Evolutionary conservation across 1,140 invertebrate species (phyloP), one percentile per base, ranked within the genome.

Genomic region (Brachionus angularis): DNA sequence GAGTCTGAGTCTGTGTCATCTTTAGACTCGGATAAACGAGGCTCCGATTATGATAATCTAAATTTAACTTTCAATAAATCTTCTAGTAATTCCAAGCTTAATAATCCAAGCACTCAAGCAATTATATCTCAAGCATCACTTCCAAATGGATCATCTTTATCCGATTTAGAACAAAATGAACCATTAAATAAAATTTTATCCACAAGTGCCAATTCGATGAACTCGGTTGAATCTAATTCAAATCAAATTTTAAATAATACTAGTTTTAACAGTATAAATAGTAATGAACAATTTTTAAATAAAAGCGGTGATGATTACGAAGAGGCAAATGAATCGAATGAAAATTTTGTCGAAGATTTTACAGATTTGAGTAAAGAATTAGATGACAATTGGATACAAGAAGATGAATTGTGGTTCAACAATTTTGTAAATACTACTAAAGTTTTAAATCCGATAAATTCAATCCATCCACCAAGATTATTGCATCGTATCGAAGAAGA

Each of bases 1-100:
- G 53, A 58, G 2, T 44, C 39, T n/a, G 61, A 64, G 3, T 16
- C 14, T 1, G 14, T 31, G 5, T 25, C 29, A 3, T 67, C 23
- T 4, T 42, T 42, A 10, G 16, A 16, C 16, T 42, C 39, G 16
- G 39, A 42, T 42, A 10, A 10, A 42, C 10, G 16, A 16, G 10
- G 16, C 16, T 67, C 62, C 2, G 62, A 49, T 29, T 67, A 67
- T 25, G 62, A 67, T 16, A 67, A 67, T n/a, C 25, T 67, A 46
- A 67, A 49, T 18, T 21, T 18, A 21, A 52, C 23, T 8, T 18
- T 4, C 14, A 7, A 8, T n/a, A n/a, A n/a, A n/a, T n/a, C n/a
- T n/a, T n/a, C n/a, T n/a, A n/a, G n/a, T n/a, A n/a, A n/a, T n/a
- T n/a, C n/a, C n/a, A n/a, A n/a, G n/a, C n/a, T n/a, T n/a, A n/a